Percentiles rank a stretch among this genome's conserved stretches.
phyloP scores from a whole-genome alignment of 2,797 vertebrate species.

The Streptopelia turtur region DNA sequence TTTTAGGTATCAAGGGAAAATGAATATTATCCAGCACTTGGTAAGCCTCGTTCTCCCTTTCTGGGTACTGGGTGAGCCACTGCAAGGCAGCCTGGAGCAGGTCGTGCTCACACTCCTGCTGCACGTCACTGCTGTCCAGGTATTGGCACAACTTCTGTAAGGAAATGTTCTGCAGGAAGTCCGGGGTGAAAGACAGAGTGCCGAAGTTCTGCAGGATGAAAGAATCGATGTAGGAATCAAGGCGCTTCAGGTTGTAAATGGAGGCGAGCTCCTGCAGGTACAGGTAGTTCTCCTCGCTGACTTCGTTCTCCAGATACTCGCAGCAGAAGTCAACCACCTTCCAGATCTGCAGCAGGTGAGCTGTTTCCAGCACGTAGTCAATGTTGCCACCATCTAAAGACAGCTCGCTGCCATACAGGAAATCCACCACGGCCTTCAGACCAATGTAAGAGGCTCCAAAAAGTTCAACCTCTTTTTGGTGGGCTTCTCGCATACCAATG shows the following conservation, averaged over 20 bases:
- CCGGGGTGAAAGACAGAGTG: conserved; percentile 85
- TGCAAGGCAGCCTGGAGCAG: conserved; percentile 87
- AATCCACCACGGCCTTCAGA: conserved; percentile 91
- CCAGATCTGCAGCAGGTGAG: conserved; percentile 95
- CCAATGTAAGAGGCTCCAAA: conserved; percentile 88
- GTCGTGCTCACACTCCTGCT: conserved; percentile 89
- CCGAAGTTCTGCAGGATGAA: conserved; percentile 89
- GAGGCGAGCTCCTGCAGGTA: conserved; percentile 93
- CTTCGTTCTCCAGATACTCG: conserved; percentile 92
- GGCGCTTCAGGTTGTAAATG: conserved; percentile 90
- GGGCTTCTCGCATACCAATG: conserved; percentile 92
- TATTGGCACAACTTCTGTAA: conserved; percentile 88
- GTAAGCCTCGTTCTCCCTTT: conserved; percentile 79
- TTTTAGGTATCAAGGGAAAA: conserved; percentile 88
- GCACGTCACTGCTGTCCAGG: conserved; percentile 85
- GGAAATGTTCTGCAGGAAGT: conserved; percentile 86
- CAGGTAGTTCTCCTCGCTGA: conserved; percentile 92
- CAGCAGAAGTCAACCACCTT: conserved; percentile 95
- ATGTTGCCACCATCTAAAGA: conserved; percentile 90
- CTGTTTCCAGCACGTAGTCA: conserved; percentile 88
- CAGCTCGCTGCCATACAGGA: conserved; percentile 90
- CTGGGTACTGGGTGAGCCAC: conserved; percentile 88
- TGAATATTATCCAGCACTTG: conserved; percentile 89
- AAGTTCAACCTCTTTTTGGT: conserved; percentile 91
- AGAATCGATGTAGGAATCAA: conserved; percentile 88